Evolutionary conservation across 2,888 invertebrate genomes (phyloP), one percentile per base, ranked within the genome.

Genomic region (Rhagium mordax): DNA sequence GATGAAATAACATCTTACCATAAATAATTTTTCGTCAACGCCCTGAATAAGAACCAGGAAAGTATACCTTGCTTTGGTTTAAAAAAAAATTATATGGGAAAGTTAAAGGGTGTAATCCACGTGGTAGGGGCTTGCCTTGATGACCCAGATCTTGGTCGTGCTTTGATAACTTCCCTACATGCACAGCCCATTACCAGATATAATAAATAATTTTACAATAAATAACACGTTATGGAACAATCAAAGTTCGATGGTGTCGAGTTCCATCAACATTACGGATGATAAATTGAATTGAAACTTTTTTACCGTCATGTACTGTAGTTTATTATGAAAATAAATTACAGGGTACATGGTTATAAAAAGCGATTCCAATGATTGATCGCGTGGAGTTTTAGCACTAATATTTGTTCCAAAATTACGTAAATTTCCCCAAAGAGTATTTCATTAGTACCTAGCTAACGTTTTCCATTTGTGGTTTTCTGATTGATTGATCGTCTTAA

Each of bases 311-410:
- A 13, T 13, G 13, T 33, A 33, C 33, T 10, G 49, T 15, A 7
- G 49, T 49, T 49, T 49, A 49, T 49, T 49, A 49, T 49, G 49
- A 49, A n/a, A 49, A 18, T 49, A 49, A 18, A 49, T 49, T 49
- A 18, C 16, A 7, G 33, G 13, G 13, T 13, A 33, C 10, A 33
- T 33, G 33, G 21, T 13, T 21, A n/a, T n/a, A 59, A 59, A 27
- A 59, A 16, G 0, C 29, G 15, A 1, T 29, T 49, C 2, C 6
- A 59, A 29, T 29, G 57, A 59, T 59, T 16, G 57, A 59, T 59
- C 15, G 15, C 29, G 24, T 15, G 21, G 15, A 59, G 57, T 59
- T 59, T 27, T 29, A 13, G 8, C 16, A 29, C 29, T 59, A 7
- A 15, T 29, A 57, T 59, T 59, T 59, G 29, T 59, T 29, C 49